phyloP scores from a whole-genome alignment of 2,113 vertebrate species.

The Elanus axillaris region DNA sequence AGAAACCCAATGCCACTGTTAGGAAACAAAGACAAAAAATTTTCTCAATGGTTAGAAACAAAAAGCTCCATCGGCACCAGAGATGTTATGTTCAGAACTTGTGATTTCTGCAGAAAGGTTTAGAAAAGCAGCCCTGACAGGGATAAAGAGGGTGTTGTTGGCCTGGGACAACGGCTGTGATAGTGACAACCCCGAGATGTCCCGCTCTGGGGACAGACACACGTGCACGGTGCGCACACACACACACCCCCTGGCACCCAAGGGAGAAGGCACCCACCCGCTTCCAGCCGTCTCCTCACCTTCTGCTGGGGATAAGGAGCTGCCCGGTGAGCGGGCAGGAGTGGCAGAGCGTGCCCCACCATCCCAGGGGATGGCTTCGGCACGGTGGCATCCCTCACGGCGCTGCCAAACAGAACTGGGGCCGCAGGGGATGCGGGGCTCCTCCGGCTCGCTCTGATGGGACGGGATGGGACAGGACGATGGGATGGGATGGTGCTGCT shows the following conservation, averaged over 20 bases:
- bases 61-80: neutral
- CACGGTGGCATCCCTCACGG: rapidly evolving
- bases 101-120: neutral
- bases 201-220: neutral
- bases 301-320: neutral
- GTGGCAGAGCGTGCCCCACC: rapidly evolving
- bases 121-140: neutral
- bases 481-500: neutral
- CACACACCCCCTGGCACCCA: neutral
- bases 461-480: rapidly evolving
- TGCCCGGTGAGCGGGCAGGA: rapidly evolving
- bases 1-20: neutral
- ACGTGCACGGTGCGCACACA: rapidly evolving
- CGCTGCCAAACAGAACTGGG: neutral
- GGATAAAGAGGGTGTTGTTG: neutral
- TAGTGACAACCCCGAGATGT: neutral
- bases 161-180: neutral
- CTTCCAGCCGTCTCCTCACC: neutral
- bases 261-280: rapidly evolving
- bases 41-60: neutral
- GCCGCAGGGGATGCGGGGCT: rapidly evolving
- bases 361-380: rapidly evolving
- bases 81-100: neutral
- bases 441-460: neutral
- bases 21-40: neutral